Evolutionary conservation across 1,140 invertebrate genomes (phyloP).

Genomic region (Aphidius ervi): DNA sequence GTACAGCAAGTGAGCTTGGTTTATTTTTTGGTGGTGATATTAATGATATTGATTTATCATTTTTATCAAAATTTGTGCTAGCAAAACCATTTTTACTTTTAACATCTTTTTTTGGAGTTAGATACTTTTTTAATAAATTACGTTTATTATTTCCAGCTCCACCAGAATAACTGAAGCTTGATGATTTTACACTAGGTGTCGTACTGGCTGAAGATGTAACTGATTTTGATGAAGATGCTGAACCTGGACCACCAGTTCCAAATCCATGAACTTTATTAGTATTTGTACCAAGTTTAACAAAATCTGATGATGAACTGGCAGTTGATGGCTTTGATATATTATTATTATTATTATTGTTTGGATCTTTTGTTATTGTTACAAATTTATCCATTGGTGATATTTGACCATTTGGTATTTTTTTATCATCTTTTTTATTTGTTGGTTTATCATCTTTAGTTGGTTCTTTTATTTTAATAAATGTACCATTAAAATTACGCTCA

Average conservation of each 20-base stretch:
- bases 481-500: slow-evolving; percentile 74
- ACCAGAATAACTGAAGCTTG: slow-evolving; percentile 23
- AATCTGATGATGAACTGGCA: slow-evolving; percentile 14
- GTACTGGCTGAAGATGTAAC: background rate
- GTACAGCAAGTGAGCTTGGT: no score
- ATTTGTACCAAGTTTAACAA: slow-evolving; percentile 39
- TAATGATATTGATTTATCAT: no score
- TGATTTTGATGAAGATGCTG: slow-evolving; percentile 2
- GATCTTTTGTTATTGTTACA: slow-evolving; percentile 12
- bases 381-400: slow-evolving; percentile 21
- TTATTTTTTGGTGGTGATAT: no score
- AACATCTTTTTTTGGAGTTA: slow-evolving; percentile 3
- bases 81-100: no score
- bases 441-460: slow-evolving; percentile 53
- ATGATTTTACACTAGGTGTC: background rate
- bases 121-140: slow-evolving; percentile 34
- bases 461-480: slow-evolving; percentile 78
- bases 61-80: slow-evolving; percentile 11
- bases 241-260: slow-evolving; percentile 32
- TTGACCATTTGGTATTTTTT: slow-evolving; percentile 22
- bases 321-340: background rate
- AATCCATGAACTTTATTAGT: slow-evolving; percentile 40
- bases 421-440: slow-evolving; percentile 22
- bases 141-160: slow-evolving; percentile 32
- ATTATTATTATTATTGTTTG: background rate